phyloP scores from a whole-genome alignment of 1,140 invertebrate genomes.

The Saccostrea cuccullata region DNA sequence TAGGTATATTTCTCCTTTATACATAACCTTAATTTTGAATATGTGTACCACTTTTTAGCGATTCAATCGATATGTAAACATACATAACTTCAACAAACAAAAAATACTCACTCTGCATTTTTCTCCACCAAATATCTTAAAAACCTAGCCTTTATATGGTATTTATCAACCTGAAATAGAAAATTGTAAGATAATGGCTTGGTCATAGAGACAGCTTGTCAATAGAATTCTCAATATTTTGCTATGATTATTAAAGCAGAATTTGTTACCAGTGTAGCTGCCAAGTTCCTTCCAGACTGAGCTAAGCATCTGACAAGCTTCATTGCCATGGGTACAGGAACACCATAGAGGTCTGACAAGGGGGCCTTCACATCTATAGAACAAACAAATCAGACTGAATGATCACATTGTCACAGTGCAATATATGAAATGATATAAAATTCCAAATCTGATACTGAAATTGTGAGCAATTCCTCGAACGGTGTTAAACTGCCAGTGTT shows the following conservation, averaged over 20 bases:
- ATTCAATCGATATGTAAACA: too few relatives aligned
- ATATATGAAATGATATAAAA: too few relatives aligned
- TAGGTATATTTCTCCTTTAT: too few relatives aligned
- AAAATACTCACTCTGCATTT: conserved; percentile 55
- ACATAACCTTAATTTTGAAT: too few relatives aligned
- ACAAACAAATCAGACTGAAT: not conserved
- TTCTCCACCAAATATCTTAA: conserved; percentile 59
- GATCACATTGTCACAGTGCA: too few relatives aligned
- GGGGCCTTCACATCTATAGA: conserved; percentile 52
- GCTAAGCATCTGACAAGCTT: conserved; percentile 77
- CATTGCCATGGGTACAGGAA: conserved; percentile 75
- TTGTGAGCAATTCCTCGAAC: too few relatives aligned
- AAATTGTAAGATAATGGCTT: not conserved
- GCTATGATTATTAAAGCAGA: too few relatives aligned
- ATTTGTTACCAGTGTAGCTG: conserved; percentile 73
- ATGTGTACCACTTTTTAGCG: too few relatives aligned
- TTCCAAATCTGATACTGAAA: too few relatives aligned
- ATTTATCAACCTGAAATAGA: conserved; percentile 62
- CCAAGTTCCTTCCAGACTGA: conserved; percentile 75
- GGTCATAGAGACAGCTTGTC: not conserved
- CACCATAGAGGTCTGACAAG: conserved; percentile 67
- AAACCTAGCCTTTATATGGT: conserved; percentile 59
- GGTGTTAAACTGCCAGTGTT: too few relatives aligned
- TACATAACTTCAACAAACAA: too few relatives aligned
- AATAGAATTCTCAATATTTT: not conserved